Evolutionary conservation across 2,113 vertebrate genomes (phyloP), one percentile per base, ranked within the genome.

Genomic region (Stomatorhinus ivindoensis): DNA sequence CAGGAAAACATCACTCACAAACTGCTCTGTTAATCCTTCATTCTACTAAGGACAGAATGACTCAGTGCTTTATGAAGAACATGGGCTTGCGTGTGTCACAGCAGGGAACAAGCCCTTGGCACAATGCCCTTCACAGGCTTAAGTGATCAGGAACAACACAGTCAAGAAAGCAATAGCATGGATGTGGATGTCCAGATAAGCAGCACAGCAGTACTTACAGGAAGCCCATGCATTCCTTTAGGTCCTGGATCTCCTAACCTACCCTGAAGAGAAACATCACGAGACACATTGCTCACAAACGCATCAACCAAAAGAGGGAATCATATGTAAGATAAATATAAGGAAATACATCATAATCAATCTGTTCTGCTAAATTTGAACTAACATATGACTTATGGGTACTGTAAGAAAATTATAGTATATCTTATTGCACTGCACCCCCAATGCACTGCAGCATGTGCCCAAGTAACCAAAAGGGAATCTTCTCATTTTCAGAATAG

Each of bases 201-300:
- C 21, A n/a, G 42, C 13, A 19, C 35, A 17, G 35, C 6, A 19
- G 31, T 89, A 95, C 97, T 96, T 93, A 98, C 97, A 51, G 90
- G 91, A 73, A 92, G 73, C 19, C 97, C 97, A 2, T 94, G 94
- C 46, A 96, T 92, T 65, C 97, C 97, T 91, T 92, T 95, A 47
- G 93, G 92, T 21, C 97, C 97, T 0, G 93, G 93, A 24, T 96
- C 94, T 89, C 97, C 97, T 9, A 76, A 92, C 24, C 95, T 95
- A 86, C 97, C 97, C 97, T 98, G 92, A 90, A 21, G 89, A 87
- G 92, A 85, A 90, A 87, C 47, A 82, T 15, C 31, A 50, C 51
- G 7, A 58, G 2, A 58, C 15, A 44, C 27, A 15, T 27, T 61
- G 24, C 11, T 65, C 2, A 65, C 15, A 50, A 50, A 46, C 2